Evolutionary conservation across 2,888 invertebrate genomes (phyloP), one percentile per base, ranked within the genome.

Genomic region (Apotomis capreana): DNA sequence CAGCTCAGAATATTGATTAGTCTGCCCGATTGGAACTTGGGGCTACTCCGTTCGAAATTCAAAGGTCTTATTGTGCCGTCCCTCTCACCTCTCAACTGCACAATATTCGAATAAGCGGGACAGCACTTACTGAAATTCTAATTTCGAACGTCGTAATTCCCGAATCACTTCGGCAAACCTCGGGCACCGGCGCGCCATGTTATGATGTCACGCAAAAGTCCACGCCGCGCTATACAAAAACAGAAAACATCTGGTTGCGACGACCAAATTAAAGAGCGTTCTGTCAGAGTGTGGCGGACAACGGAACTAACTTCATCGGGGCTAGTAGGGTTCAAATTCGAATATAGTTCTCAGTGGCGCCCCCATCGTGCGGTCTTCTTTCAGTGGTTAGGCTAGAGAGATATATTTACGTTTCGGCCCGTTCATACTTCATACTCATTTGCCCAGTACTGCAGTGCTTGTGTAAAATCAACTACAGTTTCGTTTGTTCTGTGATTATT

Each of bases 231-330:
- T 44, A 40, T 26, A 54, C 36, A 49, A 49, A 55, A 67, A 54
- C 37, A 71, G 36, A 55, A 61, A 70, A 67, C 65, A 70, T 70
- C 70, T 70, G 65, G 65, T 71, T 12, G 49, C 13, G 9, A n/a
- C 44, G 13, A 5, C 59, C 57, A 68, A 9, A 13, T 61, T 67
- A 51, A 13, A 26, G 51, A 67, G 10, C 6, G 8, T n/a, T 36
- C 51, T 57, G 71, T 44, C 57, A 68, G 61, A 15, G 10, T 40
- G 8, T 12, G 61, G 57, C 26, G 10, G 59, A 62, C 61, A 15
- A 46, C 1, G 4, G 44, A 68, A 62, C 61, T 71, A 67, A 26
- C 6, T 5, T 36, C 9, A 5, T 1, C 0, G 5, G 0, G 12
- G 5, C 40, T 6, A 61, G 61, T 52, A 71, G 40, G 37, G 71